Base-by-base conservation (phyloP, 1,140 invertebrate genomes). In the Temnothorax longispinosus region DNA sequence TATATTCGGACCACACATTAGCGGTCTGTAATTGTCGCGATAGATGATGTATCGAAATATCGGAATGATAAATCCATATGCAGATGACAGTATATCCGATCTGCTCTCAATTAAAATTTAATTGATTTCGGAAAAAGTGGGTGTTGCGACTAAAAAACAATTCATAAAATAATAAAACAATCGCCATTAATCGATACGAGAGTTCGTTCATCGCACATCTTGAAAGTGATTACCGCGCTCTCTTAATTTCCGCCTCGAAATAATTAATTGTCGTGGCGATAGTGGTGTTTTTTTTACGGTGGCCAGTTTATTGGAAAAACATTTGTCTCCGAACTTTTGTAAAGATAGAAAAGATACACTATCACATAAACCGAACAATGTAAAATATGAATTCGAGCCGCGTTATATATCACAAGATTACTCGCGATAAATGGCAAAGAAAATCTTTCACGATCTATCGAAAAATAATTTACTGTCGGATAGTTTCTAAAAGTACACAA, bases 291-390 rank as follows among this genome's bases (percentile, higher is more conserved):
- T 74, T 13, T 74, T 44, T 71, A 60, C 41, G 27, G 15, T 2
- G 41, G 13, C n/a, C 11, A 15, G 7, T 82, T 82, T 82, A 82
- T 82, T 18, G 80, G 67, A 82, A 82, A 82, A 50, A 44, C 67
- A 82, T 82, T 82, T 74, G 80, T 82, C 52, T 74, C 18, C 38
- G n/a, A 35, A 44, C 67, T 47, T 35, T 81, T 81, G 52, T 72
- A 82, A 82, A 82, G 54, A 82, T 82, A 82, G 54, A 74, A 74
- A 82, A 82, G 80, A 47, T 74, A 60, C 67, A 47, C 71, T 58
- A 58, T 82, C 67, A 3, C 76, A 47, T 47, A 38, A 64, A 32
- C 11, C 10, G 50, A 58, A 56, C 67, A 32, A 35, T 82, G 41
- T 41, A 71, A 72, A 58, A 54, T 35, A 50, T 54, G 38, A 72